Evolutionary conservation across 2,797 vertebrate species (phyloP).

Genomic region (Oreochromis grahami): DNA sequence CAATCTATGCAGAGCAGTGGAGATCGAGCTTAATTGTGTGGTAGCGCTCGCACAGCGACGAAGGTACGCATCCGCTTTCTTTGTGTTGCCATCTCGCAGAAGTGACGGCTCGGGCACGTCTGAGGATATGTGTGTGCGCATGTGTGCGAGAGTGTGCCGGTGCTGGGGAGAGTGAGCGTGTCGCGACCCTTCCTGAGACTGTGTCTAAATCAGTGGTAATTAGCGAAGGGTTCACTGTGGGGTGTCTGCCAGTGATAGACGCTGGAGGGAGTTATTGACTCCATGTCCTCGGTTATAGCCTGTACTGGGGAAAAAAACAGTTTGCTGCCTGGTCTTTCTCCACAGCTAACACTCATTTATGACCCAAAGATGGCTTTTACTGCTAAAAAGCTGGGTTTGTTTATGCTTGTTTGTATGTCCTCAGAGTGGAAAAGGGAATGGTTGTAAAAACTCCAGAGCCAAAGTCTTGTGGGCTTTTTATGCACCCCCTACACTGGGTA

Average conservation of each 20-base stretch:
- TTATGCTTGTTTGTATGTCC: constrained; percentile 68
- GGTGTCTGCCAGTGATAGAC: constrained; percentile 70
- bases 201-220: constrained; percentile 77
- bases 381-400: constrained; percentile 60
- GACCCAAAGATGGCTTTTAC: constrained; percentile 58
- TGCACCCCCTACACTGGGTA: constrained; percentile 54
- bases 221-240: constrained; percentile 71
- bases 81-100: constrained; percentile 20
- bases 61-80: constrained; percentile 21
- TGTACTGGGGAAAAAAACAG: constrained; percentile 22
- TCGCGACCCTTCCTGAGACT: constrained; percentile 69
- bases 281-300: constrained; percentile 61
- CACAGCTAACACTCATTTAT: constrained; percentile 60
- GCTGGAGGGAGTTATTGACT: constrained; percentile 77
- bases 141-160: constrained; percentile 26
- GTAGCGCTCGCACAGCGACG: not conserved
- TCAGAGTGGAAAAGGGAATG: constrained; percentile 50
- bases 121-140: constrained; percentile 4
- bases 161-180: constrained; percentile 53
- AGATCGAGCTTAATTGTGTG: not conserved
- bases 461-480: constrained; percentile 58
- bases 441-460: constrained; percentile 61
- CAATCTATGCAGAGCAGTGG: not conserved
- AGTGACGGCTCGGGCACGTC: constrained; percentile 38
- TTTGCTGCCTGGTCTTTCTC: constrained; percentile 56